Evolutionary conservation across 2,113 vertebrate genomes (phyloP).

Genomic region (Apaloderma vittatum): DNA sequence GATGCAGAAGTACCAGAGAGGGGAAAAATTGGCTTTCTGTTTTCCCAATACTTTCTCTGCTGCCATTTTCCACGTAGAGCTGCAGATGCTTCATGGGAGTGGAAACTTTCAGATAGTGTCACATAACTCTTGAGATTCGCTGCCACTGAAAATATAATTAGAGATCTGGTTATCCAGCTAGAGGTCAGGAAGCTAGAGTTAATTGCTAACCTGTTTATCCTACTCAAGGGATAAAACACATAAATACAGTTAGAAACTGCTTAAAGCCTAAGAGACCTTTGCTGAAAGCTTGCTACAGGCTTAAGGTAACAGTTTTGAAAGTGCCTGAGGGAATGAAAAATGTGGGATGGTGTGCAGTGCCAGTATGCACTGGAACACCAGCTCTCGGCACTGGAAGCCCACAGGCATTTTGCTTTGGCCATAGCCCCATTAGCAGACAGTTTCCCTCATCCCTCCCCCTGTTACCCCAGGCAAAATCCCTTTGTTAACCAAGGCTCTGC

Average conservation of each 20-base stretch:
- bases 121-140: constrained; percentile 55
- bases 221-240: constrained; percentile 67
- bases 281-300: constrained; percentile 47
- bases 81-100: not conserved
- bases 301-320: constrained; percentile 1
- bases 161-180: constrained; percentile 72
- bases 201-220: constrained; percentile 78
- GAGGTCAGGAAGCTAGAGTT: constrained; percentile 71
- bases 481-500: not conserved
- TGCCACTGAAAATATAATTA: constrained; percentile 73
- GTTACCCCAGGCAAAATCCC: not conserved
- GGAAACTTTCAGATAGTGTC: constrained; percentile 42
- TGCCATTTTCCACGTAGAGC: not conserved
- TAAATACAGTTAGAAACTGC: constrained; percentile 68
- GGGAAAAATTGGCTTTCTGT: not conserved
- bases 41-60: not conserved
- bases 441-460: not conserved
- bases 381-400: not conserved
- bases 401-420: not conserved
- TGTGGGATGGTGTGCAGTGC: fast-evolving
- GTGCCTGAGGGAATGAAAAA: not conserved
- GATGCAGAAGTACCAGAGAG: not conserved
- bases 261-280: constrained; percentile 56
- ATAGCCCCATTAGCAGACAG: not conserved
- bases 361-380: fast-evolving